Conservation (phyloP, 2,797 vertebrate genomes). For the Pseudochaenichthys georgianus region DNA sequence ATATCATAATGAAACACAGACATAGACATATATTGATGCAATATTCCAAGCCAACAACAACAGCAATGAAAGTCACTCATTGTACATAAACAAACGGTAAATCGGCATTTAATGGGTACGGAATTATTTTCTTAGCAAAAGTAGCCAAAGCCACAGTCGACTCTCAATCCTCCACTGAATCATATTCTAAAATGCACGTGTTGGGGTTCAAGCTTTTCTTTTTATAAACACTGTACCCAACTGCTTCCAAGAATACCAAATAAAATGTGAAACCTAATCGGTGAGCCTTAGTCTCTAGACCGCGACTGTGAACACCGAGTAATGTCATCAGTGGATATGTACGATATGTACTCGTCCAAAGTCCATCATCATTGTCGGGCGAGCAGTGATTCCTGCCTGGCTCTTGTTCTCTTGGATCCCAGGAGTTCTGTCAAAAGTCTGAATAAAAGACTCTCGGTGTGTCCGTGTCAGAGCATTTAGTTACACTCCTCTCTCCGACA, state of each 20-base stretch:
- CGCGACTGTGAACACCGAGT: slow-evolving; percentile 9
- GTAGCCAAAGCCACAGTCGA: neutral
- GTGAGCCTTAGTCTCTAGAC: neutral
- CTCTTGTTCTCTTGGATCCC: slow-evolving; percentile 47
- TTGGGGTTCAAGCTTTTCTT: neutral
- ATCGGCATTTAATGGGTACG: neutral
- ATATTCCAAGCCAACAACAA: neutral
- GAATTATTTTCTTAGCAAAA: neutral
- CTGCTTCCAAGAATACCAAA: slow-evolving; percentile 38
- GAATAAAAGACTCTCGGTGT: slow-evolving; percentile 52
- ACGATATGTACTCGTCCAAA: neutral
- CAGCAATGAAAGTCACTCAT: neutral
- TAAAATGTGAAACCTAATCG: slow-evolving; percentile 14
- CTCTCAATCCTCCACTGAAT: neutral
- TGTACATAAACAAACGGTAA: slow-evolving; percentile 3
- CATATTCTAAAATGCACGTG: neutral
- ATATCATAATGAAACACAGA: slow-evolving; percentile 8
- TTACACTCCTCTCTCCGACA: slow-evolving; percentile 59
- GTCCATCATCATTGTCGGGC: slow-evolving; percentile 32
- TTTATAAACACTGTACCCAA: neutral
- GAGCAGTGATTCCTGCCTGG: slow-evolving; percentile 10
- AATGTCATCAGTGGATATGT: slow-evolving; percentile 11
- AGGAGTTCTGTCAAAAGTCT: slow-evolving; percentile 58
- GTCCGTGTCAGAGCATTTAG: slow-evolving; percentile 53
- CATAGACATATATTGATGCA: neutral